Base-by-base conservation (phyloP, 2,113 vertebrate genomes). In the Riparia riparia region DNA sequence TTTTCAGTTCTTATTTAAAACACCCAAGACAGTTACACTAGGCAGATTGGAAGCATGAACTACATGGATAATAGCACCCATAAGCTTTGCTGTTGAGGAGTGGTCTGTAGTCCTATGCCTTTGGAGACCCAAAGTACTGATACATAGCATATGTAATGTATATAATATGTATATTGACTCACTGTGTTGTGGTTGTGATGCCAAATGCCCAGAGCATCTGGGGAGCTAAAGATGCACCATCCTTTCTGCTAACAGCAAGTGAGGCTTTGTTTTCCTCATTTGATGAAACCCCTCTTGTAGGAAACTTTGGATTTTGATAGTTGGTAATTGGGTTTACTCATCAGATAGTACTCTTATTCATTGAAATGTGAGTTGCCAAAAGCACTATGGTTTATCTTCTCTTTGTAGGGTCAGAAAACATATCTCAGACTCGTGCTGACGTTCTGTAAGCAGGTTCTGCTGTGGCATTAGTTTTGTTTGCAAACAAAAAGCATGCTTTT, bases 1-100 rank as follows among this genome's bases (percentile, higher is more conserved):
- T 90, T 96, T 88, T 90, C 68, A 73, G 60, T 83, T 93, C 69
- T 65, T 81, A 44, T 64, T 91, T 92, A 68, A 88, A 68, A 93
- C 90, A 90, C 82, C 31, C 17, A 4, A 42, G 90, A 78, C 72
- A 86, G 64, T 91, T 88, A 19, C 1, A 6, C 44, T 19, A 45
- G 74, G 92, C 68, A 89, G 86, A 65, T 6, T 68, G 68, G 57
- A 81, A 82, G 69, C 76, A 54, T 51, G 87, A 83, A 10, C 72
- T 68, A 25, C 0, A 0, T 96, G 74, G 85, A 58, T 74, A 97
- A 86, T 14, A 66, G 69, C 76, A 77, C 12, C 6, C 12, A 5
- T 17, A 54, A 85, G n/a, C 68, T 83, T 93, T 93, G 51, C 68
- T 81, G 54, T 37, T 0, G 0, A 17, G 93, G 54, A 92, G 25